Base-by-base conservation (phyloP, 1,140 invertebrate species). In the Theocolax elegans region DNA sequence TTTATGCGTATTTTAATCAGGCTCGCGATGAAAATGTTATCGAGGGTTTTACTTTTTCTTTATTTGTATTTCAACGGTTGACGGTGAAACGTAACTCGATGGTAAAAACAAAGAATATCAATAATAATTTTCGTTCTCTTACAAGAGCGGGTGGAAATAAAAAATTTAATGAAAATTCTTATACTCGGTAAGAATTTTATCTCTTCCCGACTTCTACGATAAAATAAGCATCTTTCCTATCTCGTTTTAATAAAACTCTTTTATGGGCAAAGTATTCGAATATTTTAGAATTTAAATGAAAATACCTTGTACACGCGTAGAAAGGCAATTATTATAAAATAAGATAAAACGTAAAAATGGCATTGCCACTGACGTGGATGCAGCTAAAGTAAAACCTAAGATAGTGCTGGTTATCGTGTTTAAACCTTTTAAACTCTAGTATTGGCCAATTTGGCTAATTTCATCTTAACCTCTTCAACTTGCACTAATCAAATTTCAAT, bases 401-500 rank as follows among this genome's bases (percentile, higher is more conserved):
- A 38, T 27, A n/a, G 31, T 19, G n/a, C n/a, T n/a, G 6, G 31
- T 51, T 27, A 51, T 35, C 2, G 38, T 40, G 3, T 17, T 1
- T 8, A 38, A 25, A 51, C 46, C 19, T 38, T 31, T n/a, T 35
- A 35, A 6, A 17, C 8, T 54, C 51, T 31, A n/a, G 25, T n/a
- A 48, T 2, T 23, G 17, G 60, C 31, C 21, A 65, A 29, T 54
- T 58, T 44, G 27, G 53, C 12, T 67, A 46, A 58, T 67, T 58
- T n/a, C 12, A 23, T 56, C 9, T 56, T 44, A 48, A 40, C 25
- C 27, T 67, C 53, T 35, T 15, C 42, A 35, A 38, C 40, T 67
- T 48, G 25, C 13, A 13, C 13, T 48, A 25, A 65, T 65, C 54
- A 44, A 65, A 15, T 54, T 65, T 54, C 48, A 65, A 44, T 65